Percentiles rank a stretch among this genome's conserved stretches.
Conservation (phyloP, 1,140 invertebrate species). For the Himalopsyche phryganea region DNA sequence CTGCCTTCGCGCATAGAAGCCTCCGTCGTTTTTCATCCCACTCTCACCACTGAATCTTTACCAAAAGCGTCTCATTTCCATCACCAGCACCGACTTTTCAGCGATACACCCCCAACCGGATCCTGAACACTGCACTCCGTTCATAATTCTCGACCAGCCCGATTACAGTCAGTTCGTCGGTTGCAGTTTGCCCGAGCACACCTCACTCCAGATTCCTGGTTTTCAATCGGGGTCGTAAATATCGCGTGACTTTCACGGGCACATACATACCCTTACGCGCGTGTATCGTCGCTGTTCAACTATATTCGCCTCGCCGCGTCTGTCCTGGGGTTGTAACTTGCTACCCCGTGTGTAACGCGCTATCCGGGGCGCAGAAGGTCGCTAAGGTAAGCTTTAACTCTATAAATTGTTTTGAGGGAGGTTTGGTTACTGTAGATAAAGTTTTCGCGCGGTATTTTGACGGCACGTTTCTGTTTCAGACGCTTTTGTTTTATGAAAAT, state of each 20-base stretch:
- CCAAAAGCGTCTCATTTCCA: background rate
- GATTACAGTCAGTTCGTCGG: constrained; percentile 9
- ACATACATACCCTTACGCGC: too few relatives aligned
- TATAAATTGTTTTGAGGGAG: too few relatives aligned
- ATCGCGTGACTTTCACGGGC: too few relatives aligned
- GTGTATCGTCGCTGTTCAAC: background rate
- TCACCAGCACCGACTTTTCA: too few relatives aligned
- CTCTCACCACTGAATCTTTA: background rate
- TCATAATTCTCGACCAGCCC: background rate
- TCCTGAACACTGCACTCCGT: background rate
- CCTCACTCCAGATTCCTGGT: background rate
- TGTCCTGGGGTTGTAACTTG: background rate
- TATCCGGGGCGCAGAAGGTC: constrained; percentile 16
- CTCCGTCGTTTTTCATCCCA: constrained; percentile 6
- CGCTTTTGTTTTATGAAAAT: too few relatives aligned
- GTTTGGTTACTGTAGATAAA: background rate
- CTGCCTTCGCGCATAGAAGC: background rate
- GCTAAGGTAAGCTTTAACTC: constrained; percentile 2
- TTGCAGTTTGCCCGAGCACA: constrained; percentile 14
- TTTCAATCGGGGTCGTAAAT: too few relatives aligned
- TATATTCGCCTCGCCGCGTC: background rate
- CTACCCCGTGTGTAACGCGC: constrained; percentile 8
- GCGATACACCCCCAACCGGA: background rate
- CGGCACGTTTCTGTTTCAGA: too few relatives aligned
- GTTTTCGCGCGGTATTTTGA: constrained; percentile 2